Conservation (phyloP, 2,797 vertebrate genomes). For the Chelonia mydas region DNA sequence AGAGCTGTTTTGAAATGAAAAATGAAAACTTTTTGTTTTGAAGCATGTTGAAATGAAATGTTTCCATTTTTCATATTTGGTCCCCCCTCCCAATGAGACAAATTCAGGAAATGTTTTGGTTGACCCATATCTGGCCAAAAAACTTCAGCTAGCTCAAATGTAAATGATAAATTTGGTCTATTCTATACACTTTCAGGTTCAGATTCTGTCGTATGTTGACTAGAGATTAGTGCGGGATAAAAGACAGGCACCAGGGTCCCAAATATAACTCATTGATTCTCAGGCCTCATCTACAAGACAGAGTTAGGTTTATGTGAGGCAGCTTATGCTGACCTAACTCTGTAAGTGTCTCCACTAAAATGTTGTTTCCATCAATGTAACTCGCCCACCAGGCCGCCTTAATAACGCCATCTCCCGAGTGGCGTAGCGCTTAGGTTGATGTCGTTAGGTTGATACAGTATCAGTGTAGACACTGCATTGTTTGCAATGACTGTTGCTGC, state of each 20-base stretch:
- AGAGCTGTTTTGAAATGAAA: not conserved
- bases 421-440: not conserved
- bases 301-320: no score
- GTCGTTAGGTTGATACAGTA: not conserved
- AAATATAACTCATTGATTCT: not conserved
- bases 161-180: not conserved
- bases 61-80: not conserved
- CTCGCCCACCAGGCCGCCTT: not conserved
- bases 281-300: not conserved
- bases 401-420: not conserved
- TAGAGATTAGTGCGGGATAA: not conserved
- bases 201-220: not conserved
- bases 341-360: not conserved
- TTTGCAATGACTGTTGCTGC: not conserved
- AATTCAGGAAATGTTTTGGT: not conserved
- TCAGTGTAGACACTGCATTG: not conserved
- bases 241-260: not conserved
- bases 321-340: not conserved
- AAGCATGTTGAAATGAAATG: no score
- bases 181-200: not conserved
- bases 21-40: not conserved
- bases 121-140: not conserved
- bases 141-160: no score
- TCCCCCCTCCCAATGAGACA: not conserved
- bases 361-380: not conserved